Percentiles rank a stretch among this genome's conserved stretches.
These are phyloP conservation scores for Tetranychus truncatus DNA, from an alignment of 2,888 invertebrate species.

Conservation along the genomic window DNA sequence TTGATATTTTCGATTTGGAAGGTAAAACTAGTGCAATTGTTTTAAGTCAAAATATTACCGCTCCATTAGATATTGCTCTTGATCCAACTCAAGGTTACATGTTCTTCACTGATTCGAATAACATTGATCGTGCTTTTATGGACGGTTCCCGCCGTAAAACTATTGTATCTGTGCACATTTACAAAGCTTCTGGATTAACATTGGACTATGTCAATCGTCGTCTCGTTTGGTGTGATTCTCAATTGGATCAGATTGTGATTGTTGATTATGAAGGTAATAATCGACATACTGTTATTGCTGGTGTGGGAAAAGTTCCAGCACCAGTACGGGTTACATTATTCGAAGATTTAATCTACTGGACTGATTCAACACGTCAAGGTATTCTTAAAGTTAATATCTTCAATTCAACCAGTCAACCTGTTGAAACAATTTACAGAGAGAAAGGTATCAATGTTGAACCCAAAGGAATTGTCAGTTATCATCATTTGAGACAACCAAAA, in stretches of 20 bases:
- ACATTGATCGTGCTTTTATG: constrained; percentile 65
- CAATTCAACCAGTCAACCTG: constrained; percentile 33
- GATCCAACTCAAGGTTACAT: constrained; percentile 67
- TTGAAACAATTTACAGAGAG: constrained; percentile 12
- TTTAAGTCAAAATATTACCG: constrained; percentile 70
- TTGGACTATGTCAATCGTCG: constrained; percentile 73
- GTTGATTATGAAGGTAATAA: constrained; percentile 77
- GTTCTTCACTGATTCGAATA: constrained; percentile 40
- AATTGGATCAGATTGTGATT: constrained; percentile 84
- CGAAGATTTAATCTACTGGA: constrained; percentile 74
- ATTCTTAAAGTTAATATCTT: constrained; percentile 9
- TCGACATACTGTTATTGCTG: constrained; percentile 28
- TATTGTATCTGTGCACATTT: constrained; percentile 75
- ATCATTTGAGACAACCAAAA: constrained; percentile 50
- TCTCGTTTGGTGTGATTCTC: constrained; percentile 88
- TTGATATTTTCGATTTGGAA: constrained; percentile 77
- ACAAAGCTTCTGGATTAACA: constrained; percentile 76
- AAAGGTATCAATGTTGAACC: constrained; percentile 31
- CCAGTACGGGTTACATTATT: constrained; percentile 64
- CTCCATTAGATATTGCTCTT: constrained; percentile 72
- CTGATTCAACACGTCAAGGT: constrained; percentile 67
- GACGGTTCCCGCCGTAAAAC: constrained; percentile 67
- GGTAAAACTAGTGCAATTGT: constrained; percentile 75
- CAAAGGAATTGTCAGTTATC: constrained; percentile 54
- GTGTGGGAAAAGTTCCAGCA: constrained; percentile 48